Evolutionary conservation across 2,113 vertebrate genomes (phyloP).

Genomic region (Oenanthe oenanthe): DNA sequence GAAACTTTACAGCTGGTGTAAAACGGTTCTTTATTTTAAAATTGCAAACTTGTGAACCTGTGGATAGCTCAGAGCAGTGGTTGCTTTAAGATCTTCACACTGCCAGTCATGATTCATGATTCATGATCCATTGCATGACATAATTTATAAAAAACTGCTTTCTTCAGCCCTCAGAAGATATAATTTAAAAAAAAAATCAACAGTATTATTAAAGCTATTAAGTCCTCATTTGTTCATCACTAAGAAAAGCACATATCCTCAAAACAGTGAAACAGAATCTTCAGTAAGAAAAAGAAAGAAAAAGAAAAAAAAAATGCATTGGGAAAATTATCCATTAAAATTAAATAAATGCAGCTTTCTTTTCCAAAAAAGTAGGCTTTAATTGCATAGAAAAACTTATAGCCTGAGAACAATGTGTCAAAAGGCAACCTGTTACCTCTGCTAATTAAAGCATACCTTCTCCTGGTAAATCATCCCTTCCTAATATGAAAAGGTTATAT

Average conservation of each 20-base stretch:
- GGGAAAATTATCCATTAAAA: not conserved
- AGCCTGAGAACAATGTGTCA: not conserved
- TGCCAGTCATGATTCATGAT: not conserved
- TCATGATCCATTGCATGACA: not conserved
- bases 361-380: not conserved
- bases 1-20: not conserved
- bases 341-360: not conserved
- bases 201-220: not conserved
- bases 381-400: not conserved
- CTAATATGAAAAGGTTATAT: constrained; percentile 88
- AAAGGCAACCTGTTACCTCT: not conserved
- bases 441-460: constrained; percentile 77
- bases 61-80: not conserved
- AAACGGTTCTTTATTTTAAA: not conserved
- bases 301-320: not conserved
- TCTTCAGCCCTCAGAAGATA: not conserved
- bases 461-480: constrained; percentile 85
- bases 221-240: not conserved
- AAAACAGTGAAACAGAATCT: not conserved
- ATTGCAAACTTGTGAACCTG: not conserved
- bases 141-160: not conserved
- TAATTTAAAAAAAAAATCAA: not conserved
- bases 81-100: not conserved
- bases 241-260: not conserved
- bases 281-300: not conserved